Conservation (phyloP, 2,888 invertebrate genomes). For the Aricia artaxerxes region DNA sequence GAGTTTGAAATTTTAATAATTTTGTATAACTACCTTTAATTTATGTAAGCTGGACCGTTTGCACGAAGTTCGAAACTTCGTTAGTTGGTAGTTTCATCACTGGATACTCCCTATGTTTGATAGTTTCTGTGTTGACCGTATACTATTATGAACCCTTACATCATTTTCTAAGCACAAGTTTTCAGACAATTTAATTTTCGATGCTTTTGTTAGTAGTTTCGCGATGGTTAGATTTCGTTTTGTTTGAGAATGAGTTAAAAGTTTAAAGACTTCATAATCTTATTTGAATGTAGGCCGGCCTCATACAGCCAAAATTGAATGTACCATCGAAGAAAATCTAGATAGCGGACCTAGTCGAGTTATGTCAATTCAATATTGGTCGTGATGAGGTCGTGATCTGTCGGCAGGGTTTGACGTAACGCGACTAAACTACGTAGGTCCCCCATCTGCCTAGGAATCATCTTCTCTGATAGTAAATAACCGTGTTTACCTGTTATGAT, state of each 20-base stretch:
- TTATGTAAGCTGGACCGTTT: slow-evolving; percentile 31
- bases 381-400: no score
- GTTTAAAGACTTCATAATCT: not conserved
- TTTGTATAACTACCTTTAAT: slow-evolving; percentile 30
- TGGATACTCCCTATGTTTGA: slow-evolving; percentile 24
- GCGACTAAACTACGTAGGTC: no score
- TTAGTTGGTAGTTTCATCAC: slow-evolving; percentile 31
- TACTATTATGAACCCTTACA: not conserved
- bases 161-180: slow-evolving; percentile 9
- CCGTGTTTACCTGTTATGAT: no score
- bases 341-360: no score
- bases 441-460: no score
- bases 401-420: no score
- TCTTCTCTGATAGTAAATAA: no score
- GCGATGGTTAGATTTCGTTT: not conserved
- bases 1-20: slow-evolving; percentile 16
- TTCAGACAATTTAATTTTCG: slow-evolving; percentile 11
- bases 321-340: no score
- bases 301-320: not conserved
- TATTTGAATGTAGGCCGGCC: not conserved
- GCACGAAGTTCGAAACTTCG: slow-evolving; percentile 23
- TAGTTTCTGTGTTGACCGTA: slow-evolving; percentile 15
- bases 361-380: no score
- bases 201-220: slow-evolving; percentile 18
- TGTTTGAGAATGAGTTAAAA: not conserved